Conservation (phyloP, 2,113 vertebrate species). For the Solea senegalensis region DNA sequence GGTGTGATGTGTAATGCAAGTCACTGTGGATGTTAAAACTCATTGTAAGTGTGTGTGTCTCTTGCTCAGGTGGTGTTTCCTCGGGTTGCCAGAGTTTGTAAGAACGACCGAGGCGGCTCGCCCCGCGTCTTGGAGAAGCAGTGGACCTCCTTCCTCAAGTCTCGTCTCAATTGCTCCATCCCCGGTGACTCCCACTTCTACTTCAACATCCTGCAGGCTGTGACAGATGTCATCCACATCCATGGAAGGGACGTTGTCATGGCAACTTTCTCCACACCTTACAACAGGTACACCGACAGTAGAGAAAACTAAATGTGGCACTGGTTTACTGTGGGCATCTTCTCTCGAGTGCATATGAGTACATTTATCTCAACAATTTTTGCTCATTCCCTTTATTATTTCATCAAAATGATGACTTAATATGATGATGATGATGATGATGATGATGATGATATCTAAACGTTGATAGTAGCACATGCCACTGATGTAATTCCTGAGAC, state of each 20-base stretch:
- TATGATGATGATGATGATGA: no score
- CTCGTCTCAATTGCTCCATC: constrained; percentile 96
- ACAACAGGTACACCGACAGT: constrained; percentile 89
- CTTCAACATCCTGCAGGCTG: constrained; percentile 97
- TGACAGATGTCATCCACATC: constrained; percentile 93
- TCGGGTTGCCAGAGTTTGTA: constrained; percentile 95
- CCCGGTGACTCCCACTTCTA: constrained; percentile 98
- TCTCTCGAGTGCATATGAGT: neutral
- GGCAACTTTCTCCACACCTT: constrained; percentile 98
- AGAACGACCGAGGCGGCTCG: constrained; percentile 96
- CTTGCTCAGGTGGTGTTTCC: constrained; percentile 92
- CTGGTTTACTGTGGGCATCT: neutral
- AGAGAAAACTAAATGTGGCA: neutral
- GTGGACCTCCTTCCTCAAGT: constrained; percentile 98
- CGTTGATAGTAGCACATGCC: constrained; percentile 37
- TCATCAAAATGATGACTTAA: no score
- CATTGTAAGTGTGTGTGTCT: neutral
- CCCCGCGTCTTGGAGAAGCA: constrained; percentile 98
- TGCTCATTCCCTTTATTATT: constrained; percentile 49
- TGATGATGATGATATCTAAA: constrained; percentile 25
- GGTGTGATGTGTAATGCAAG: neutral
- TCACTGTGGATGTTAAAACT: neutral
- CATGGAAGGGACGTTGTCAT: constrained; percentile 92
- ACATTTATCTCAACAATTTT: constrained; percentile 21
- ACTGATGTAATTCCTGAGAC: constrained; percentile 37